Conservation (phyloP, 2,888 invertebrate genomes). For the Pantelozetes paolii region DNA sequence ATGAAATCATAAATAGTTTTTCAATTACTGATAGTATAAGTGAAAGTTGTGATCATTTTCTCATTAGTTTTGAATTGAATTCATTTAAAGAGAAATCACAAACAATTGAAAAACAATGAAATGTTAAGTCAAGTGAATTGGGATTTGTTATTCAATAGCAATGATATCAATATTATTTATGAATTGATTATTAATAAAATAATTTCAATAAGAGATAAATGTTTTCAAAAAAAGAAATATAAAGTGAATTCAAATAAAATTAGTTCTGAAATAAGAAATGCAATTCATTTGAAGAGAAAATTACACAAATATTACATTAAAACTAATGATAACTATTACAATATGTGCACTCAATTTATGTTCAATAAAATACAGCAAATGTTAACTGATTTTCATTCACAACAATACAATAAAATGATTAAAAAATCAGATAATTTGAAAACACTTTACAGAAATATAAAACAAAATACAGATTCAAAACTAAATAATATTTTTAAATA, state of each 20-base stretch:
- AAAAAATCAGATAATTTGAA: constrained; percentile 16
- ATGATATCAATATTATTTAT: neutral
- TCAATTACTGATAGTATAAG: neutral
- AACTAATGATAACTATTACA: neutral
- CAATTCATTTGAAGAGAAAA: no score
- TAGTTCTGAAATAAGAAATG: neutral
- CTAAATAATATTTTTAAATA: neutral
- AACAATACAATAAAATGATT: neutral
- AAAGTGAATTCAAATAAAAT: no score
- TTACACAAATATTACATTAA: neutral
- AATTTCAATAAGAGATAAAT: neutral
- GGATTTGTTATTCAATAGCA: neutral
- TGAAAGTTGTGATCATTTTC: neutral
- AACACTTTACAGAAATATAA: neutral
- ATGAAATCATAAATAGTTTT: neutral
- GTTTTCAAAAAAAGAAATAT: neutral
- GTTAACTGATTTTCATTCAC: neutral
- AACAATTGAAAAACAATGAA: neutral
- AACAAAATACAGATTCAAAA: neutral
- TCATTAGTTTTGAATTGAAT: neutral
- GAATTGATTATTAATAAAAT: neutral
- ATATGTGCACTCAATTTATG: neutral
- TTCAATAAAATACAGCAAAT: neutral
- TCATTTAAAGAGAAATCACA: neutral
- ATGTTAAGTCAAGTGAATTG: neutral